A percentile compares a stretch with the other conserved stretches of the same genome.
phyloP scores from a whole-genome alignment of 2,113 vertebrate genomes.

The Corythornis cristatus region DNA sequence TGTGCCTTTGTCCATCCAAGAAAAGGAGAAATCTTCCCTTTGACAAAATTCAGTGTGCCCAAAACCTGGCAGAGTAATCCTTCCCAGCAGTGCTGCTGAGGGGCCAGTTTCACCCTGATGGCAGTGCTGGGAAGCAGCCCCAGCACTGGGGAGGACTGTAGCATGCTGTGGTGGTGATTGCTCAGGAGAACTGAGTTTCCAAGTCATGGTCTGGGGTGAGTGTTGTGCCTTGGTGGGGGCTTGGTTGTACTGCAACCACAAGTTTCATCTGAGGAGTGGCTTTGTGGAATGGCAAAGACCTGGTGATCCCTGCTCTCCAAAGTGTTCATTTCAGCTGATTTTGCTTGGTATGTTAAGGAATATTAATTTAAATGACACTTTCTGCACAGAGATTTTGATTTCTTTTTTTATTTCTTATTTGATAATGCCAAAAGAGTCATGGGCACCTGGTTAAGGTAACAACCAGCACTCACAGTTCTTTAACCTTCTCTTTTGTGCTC shows the following conservation, averaged over 20 bases:
- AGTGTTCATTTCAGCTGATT: neutral
- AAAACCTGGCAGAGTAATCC: neutral
- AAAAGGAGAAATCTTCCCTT: neutral
- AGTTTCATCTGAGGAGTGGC: neutral
- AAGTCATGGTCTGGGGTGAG: neutral
- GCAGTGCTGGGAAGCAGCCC: neutral
- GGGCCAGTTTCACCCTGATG: neutral
- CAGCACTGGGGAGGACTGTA: neutral
- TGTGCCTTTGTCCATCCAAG: neutral
- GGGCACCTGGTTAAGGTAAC: neutral
- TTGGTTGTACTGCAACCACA: rapidly evolving
- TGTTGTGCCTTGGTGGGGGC: neutral
- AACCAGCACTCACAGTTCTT: rapidly evolving
- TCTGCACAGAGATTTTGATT: neutral
- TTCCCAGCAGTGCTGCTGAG: neutral
- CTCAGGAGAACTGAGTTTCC: neutral
- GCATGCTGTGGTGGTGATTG: neutral
- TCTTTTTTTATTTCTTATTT: neutral
- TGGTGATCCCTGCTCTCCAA: neutral
- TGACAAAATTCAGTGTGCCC: neutral
- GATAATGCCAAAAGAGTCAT: neutral
- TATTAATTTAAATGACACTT: neutral
- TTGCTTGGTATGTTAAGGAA: neutral
- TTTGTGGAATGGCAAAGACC: neutral
- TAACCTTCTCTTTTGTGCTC: neutral